phyloP scores from a whole-genome alignment of 92 coral and sea anemone genomes.

The Virgularia gustaviana region DNA sequence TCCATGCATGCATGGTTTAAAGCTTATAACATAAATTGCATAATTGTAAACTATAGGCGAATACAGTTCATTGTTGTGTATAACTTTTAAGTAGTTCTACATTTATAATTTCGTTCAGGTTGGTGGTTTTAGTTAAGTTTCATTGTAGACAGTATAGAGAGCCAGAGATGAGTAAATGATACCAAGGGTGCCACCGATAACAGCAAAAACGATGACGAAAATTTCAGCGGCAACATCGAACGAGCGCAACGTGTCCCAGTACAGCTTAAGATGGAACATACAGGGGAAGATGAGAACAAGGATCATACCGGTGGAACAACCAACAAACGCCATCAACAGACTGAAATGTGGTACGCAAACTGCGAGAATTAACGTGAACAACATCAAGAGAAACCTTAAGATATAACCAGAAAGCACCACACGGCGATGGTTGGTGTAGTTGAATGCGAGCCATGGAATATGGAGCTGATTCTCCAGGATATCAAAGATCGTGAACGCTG shows the following conservation, averaged over 20 bases:
- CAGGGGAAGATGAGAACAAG: conserved; percentile 55
- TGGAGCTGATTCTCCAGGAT: conserved; percentile 56
- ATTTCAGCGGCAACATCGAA: conserved; percentile 44
- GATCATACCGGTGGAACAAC: conserved; percentile 54
- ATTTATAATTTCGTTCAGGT: too few species aligned
- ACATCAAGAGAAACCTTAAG: conserved; percentile 40
- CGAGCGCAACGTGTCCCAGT: conserved; percentile 21
- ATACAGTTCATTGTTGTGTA: too few species aligned
- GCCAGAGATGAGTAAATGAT: conserved; percentile 49
- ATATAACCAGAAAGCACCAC: conserved; percentile 46
- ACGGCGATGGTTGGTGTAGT: conserved; percentile 47
- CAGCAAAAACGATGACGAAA: conserved; percentile 47
- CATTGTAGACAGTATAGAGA: conserved; percentile 53
- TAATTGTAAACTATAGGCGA: too few species aligned
- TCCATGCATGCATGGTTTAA: too few species aligned
- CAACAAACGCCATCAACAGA: conserved; percentile 55
- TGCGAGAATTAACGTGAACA: conserved; percentile 46
- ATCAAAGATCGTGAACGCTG: conserved; percentile 55
- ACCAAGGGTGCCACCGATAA: conserved; percentile 49
- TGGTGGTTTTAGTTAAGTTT: conserved; percentile 47
- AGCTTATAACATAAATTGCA: too few species aligned
- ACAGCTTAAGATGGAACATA: conserved; percentile 49
- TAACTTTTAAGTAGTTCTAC: too few species aligned
- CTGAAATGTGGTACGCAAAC: conserved; percentile 59
- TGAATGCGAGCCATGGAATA: conserved; percentile 59